A percentile compares a stretch with the other conserved stretches of the same genome.
Evolutionary conservation across 2,888 invertebrate species (phyloP).

Genomic region (Ethmia dodecea): DNA sequence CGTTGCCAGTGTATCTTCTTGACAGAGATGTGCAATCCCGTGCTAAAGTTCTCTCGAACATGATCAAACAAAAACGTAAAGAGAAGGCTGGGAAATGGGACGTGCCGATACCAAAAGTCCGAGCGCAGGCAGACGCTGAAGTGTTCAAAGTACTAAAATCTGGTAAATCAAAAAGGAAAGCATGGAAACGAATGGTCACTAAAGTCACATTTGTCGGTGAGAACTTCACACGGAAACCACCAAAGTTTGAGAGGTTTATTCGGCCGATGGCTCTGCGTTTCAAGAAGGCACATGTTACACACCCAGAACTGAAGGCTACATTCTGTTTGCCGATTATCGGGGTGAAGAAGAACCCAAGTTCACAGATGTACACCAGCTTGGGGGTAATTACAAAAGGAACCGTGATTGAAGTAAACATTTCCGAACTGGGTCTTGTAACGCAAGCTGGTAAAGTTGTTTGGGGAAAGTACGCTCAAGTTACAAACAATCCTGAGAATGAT

Average conservation of each 20-base stretch:
- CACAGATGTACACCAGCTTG: conserved; percentile 96
- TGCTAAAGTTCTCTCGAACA: conserved; percentile 97
- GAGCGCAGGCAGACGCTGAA: conserved; percentile 97
- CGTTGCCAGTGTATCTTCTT: conserved; percentile 96
- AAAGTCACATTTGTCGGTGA: conserved; percentile 99
- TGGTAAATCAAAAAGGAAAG: conserved; percentile 95
- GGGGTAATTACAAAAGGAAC: conserved; percentile 99
- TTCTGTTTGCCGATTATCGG: conserved; percentile 98
- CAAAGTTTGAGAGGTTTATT: conserved; percentile 99
- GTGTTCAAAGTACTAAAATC: conserved; percentile 95
- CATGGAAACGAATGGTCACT: conserved; percentile 99
- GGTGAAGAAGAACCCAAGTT: conserved; percentile 99
- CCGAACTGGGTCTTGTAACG: conserved; percentile 98
- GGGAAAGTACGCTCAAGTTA: conserved; percentile 99
- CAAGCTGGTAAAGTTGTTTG: conserved; percentile 99
- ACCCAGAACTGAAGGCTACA: conserved; percentile 98
- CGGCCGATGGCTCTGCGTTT: conserved; percentile 97
- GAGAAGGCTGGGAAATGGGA: conserved; percentile 99
- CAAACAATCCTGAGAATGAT: conserved; percentile 99
- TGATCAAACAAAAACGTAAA: conserved; percentile 99
- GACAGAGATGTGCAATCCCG: conserved; percentile 96
- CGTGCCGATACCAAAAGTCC: conserved; percentile 98
- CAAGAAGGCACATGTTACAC: conserved; percentile 99
- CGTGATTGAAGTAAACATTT: conserved; percentile 98
- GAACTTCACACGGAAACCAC: conserved; percentile 98